Conservation (phyloP, 2,888 invertebrate genomes). For the Galerucella nymphaeae region DNA sequence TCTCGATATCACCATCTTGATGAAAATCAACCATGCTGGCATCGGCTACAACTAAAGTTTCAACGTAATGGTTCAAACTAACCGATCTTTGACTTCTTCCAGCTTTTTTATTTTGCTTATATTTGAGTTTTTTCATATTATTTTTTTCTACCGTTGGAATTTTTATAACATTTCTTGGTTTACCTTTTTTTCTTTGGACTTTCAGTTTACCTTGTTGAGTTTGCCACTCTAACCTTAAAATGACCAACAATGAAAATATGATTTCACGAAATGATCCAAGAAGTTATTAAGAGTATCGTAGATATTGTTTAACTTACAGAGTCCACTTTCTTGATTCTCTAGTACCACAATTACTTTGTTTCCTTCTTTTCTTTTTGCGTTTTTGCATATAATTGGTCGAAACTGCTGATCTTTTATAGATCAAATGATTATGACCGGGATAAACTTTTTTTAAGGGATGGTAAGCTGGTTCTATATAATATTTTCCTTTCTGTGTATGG, state of each 20-base stretch:
- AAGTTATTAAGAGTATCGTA: conserved; percentile 1
- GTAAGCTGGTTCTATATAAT: conserved; percentile 78
- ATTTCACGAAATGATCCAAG: no score
- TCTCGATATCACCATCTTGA: conserved; percentile 81
- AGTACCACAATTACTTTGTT: conserved; percentile 69
- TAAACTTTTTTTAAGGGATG: conserved; percentile 62
- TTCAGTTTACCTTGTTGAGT: conserved; percentile 65
- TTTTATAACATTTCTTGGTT: conserved; percentile 53
- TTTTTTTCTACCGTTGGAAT: conserved; percentile 60
- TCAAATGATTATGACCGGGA: conserved; percentile 73
- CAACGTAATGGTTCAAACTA: conserved; percentile 82
- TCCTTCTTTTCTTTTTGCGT: conserved; percentile 66
- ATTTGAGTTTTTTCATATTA: conserved; percentile 62
- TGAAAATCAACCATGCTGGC: conserved; percentile 89
- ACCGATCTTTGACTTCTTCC: conserved; percentile 70
- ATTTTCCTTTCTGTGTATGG: conserved; percentile 74
- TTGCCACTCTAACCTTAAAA: conserved; percentile 71
- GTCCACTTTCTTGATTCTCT: conserved; percentile 68
- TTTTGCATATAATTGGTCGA: conserved; percentile 60
- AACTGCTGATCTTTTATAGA: conserved; percentile 77
- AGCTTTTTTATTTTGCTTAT: conserved; percentile 55
- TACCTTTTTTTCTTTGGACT: conserved; percentile 64
- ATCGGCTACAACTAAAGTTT: conserved; percentile 89
- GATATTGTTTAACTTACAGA: conserved; percentile 55
- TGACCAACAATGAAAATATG: neutral